Percentiles rank a stretch among this genome's conserved stretches.
Evolutionary conservation across 1,140 invertebrate genomes (phyloP).

Genomic region (Scaptomyza graminum): DNA sequence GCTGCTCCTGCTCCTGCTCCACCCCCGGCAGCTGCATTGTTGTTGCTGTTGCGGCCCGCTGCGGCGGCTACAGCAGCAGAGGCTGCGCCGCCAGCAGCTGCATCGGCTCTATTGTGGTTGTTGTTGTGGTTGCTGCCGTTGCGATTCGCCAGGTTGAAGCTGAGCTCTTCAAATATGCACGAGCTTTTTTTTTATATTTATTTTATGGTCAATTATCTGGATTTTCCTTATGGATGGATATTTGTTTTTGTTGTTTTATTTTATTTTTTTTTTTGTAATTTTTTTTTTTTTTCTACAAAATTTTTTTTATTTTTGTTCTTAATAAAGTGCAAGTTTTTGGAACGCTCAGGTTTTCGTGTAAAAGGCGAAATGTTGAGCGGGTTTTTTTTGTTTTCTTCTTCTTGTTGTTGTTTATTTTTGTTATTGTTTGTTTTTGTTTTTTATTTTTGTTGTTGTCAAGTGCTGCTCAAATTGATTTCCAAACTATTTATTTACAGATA

Average conservation of each 20-base stretch:
- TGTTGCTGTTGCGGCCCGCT: conserved; percentile 48
- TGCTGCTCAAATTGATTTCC: conserved; percentile 59
- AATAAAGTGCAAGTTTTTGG: conserved; percentile 31
- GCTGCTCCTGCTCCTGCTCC: conserved; percentile 52
- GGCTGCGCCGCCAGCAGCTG: conserved; percentile 57
- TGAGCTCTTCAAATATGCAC: conserved; percentile 39
- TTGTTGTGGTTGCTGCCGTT: conserved; percentile 72
- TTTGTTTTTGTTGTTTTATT: conserved; percentile 36
- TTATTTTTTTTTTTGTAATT: conserved; percentile 10
- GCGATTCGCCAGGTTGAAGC: conserved; percentile 79
- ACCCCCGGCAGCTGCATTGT: conserved; percentile 43
- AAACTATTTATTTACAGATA: conserved; percentile 59
- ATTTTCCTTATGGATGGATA: conserved; percentile 33
- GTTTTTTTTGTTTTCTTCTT: conserved; percentile 24
- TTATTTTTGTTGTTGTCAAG: conserved; percentile 49
- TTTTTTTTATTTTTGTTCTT: conserved; percentile 29
- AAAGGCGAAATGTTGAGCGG: conserved; percentile 75
- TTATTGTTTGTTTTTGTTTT: conserved; percentile 27
- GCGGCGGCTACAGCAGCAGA: conserved; percentile 51
- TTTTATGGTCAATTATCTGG: neutral
- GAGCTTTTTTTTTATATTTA: conserved; percentile 22
- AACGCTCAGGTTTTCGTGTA: conserved; percentile 70
- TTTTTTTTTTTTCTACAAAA: neutral
- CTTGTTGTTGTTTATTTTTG: conserved; percentile 22
- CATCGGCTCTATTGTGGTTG: conserved; percentile 70